A percentile compares a stretch with the other conserved stretches of the same genome.
Conservation (phyloP, 2,797 vertebrate species). For the Chloroceryle inda region DNA sequence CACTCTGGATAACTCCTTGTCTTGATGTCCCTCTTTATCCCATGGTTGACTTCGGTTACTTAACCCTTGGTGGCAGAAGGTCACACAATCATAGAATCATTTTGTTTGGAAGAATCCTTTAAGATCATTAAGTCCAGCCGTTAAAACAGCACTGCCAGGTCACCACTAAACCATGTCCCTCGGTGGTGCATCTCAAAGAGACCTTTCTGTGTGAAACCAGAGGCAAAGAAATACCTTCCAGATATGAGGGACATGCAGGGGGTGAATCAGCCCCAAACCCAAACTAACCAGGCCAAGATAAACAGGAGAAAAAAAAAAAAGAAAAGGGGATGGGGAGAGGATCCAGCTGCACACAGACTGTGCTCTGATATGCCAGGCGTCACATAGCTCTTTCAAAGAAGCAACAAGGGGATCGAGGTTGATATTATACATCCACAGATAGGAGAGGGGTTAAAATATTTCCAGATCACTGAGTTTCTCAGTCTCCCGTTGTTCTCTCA, state of each 20-base stretch:
- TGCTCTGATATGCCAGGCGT: not conserved
- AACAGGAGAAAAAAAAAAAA: not conserved
- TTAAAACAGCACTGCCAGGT: not conserved
- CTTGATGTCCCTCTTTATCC: not conserved
- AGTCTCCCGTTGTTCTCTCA: not conserved
- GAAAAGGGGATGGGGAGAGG: not conserved
- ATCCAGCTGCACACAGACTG: not conserved
- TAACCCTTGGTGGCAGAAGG: not conserved
- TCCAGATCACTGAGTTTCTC: not conserved
- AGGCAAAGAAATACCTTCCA: not conserved
- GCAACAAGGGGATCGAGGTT: not conserved
- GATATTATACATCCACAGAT: not conserved
- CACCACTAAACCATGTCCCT: not conserved
- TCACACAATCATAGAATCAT: not conserved
- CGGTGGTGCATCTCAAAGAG: not conserved
- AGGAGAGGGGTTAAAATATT: constrained; percentile 24
- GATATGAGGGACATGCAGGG: not conserved
- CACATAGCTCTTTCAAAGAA: not conserved
- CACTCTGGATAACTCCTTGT: not conserved
- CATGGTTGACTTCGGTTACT: not conserved
- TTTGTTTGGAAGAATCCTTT: not conserved
- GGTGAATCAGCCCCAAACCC: not conserved
- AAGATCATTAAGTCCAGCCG: not conserved
- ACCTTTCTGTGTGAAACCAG: not conserved
- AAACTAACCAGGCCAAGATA: not conserved